phyloP scores from a whole-genome alignment of 2,888 invertebrate genomes.

The Bombyx huttoni region DNA sequence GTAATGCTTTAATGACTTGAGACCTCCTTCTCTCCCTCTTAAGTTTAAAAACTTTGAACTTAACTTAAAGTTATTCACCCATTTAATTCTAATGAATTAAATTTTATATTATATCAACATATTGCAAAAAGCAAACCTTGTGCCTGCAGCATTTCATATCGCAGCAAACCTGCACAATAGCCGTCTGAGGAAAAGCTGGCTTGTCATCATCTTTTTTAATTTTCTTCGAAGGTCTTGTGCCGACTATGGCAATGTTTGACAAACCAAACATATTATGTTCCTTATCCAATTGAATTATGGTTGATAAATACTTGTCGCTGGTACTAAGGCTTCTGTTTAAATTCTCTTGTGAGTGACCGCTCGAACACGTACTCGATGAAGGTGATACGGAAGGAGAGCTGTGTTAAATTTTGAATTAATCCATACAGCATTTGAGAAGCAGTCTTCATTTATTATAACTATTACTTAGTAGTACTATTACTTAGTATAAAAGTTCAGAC shows the following conservation, averaged over 20 bases:
- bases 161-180: conserved; percentile 57
- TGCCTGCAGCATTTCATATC: conserved; percentile 33
- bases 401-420: conserved; percentile 1
- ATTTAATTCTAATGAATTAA: too few relatives aligned
- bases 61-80: too few relatives aligned
- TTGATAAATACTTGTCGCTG: conserved; percentile 45
- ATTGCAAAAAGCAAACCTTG: conserved; percentile 20
- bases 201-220: conserved; percentile 35
- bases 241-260: conserved; percentile 47
- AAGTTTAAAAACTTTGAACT: too few relatives aligned
- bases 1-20: too few relatives aligned
- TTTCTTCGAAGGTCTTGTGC: conserved; percentile 28
- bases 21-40: too few relatives aligned
- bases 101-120: too few relatives aligned
- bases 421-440: too few relatives aligned
- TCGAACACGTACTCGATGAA: conserved; percentile 24
- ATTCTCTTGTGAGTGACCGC: conserved; percentile 27
- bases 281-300: conserved; percentile 50
- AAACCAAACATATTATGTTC: conserved; percentile 61
- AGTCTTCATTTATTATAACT: too few relatives aligned
- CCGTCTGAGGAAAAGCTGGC: conserved; percentile 51
- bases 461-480: too few relatives aligned
- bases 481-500: too few relatives aligned
- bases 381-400: conserved; percentile 42
- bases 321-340: conserved; percentile 16